These are phyloP conservation scores for Lagria hirta DNA, from an alignment of 2,888 invertebrate genomes.

Conservation along the genomic window DNA sequence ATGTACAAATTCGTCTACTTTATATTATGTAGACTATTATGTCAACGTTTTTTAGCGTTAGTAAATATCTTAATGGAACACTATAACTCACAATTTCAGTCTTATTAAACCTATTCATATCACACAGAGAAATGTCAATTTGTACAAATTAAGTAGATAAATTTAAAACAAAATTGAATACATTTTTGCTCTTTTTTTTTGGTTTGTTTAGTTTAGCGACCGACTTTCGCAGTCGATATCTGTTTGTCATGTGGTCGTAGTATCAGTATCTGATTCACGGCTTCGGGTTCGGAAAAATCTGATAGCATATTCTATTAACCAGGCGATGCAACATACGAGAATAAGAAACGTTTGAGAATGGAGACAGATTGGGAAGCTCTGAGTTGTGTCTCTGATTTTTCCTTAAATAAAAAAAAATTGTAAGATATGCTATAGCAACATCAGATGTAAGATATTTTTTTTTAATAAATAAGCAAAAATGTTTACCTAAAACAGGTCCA, in stretches of 20 bases:
- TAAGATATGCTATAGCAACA: too few species aligned
- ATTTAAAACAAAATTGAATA: constrained; percentile 13
- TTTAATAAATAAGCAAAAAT: too few species aligned
- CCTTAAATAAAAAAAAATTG: constrained; percentile 58
- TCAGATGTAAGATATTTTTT: too few species aligned
- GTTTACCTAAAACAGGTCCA: constrained; percentile 69
- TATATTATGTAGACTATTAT: constrained; percentile 12
- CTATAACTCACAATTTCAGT: constrained; percentile 35
- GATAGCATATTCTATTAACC: constrained; percentile 65
- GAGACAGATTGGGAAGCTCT: constrained; percentile 69
- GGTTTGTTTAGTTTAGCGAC: constrained; percentile 4
- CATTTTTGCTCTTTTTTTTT: constrained; percentile 1
- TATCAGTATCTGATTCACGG: constrained; percentile 46
- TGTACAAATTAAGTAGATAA: constrained; percentile 1
- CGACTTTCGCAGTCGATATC: constrained; percentile 30
- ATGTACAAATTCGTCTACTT: constrained; percentile 26
- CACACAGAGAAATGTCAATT: constrained; percentile 29
- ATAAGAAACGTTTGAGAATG: constrained; percentile 73
- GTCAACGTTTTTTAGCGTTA: constrained; percentile 17
- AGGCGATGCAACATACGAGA: constrained; percentile 67
- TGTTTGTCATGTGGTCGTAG: constrained; percentile 42
- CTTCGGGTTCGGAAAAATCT: constrained; percentile 47
- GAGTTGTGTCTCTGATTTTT: constrained; percentile 67
- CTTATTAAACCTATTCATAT: constrained; percentile 34
- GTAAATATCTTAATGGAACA: constrained; percentile 26